Evolutionary conservation across 1,140 invertebrate genomes (phyloP), one percentile per base, ranked within the genome.

Genomic region (Sycophaga agraensis): DNA sequence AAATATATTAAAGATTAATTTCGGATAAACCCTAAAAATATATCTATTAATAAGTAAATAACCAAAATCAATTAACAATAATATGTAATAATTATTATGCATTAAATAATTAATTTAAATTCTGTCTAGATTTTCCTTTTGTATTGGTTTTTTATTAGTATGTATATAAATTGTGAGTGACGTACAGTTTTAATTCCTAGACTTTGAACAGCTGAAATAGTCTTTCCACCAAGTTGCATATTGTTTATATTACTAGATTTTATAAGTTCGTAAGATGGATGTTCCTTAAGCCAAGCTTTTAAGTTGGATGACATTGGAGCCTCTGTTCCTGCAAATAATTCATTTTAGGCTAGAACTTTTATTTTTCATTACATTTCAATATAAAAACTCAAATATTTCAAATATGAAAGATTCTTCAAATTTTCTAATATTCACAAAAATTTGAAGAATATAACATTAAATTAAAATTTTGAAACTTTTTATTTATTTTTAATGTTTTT

Each of bases 241-340:
- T 75, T 78, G 71, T 70, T 83, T 28, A 70, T 70, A 69, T 74
- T 84, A 40, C 85, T 86, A 0, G 91, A 86, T 59, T 86, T 83
- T 1, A 93, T 82, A 1, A 93, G 88, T 80, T 94, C 90, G 79
- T 87, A 96, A 0, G 88, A 89, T 14, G 92, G 92, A 86, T 96
- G 89, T 59, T 90, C 87, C 73, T 90, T 87, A 7, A 97, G 79
- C 92, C 92, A 96, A 9, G 85, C 82, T 71, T 89, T 88, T 8
- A 97, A 79, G 74, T 90, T 90, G 22, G 85, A 84, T 19, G 87
- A 84, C 16, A 87, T 89, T 4, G 93, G 94, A 45, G 92, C 92
- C 71, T 88, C 87, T 1, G 84, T 78, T 22, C 91, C 91, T 84
- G 50, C 48, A 70, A 73, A 34, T 12, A 42, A 19, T 42, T 31